Evolutionary conservation across 1,140 invertebrate species (phyloP), one percentile per base, ranked within the genome.

Genomic region (Eueides isabella): DNA sequence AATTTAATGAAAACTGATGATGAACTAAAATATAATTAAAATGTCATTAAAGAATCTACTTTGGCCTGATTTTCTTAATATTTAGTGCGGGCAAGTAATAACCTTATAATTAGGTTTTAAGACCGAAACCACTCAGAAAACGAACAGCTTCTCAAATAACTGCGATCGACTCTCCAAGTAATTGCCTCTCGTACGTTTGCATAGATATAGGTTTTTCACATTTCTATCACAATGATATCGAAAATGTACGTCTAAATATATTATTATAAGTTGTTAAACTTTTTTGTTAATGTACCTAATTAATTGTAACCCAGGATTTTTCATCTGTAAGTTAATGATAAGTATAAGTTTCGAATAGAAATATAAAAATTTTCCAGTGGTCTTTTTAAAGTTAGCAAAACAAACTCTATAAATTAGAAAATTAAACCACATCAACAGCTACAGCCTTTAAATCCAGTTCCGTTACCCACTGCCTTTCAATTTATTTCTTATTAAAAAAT

Each of bases 111-210:
- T 69, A 61, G 48, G 67, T 69, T 31, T 69, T 69, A 69, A 6
- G 30, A 35, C 48, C 44, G 23, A 55, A 55, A 55, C 48, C 48
- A 69, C 48, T 61, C 33, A 29, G 29, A 33, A 61, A 68, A 16
- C 67, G 14, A 61, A 69, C 48, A 31, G 55, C 67, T 70, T 62
- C 67, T 75, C 73, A 70, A 70, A 65, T 35, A 62, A 68, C 41
- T 44, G 30, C 26, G 33, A 71, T 67, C 67, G 74, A 75, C 62
- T 71, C 78, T 80, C 65, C 26, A 77, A 74, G 74, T 81, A 80
- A 81, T 81, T 81, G 78, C 74, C 74, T 74, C 72, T 77, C 31
- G 30, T 71, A 55, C 66, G 41, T 74, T 72, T 77, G 71, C 73
- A 78, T 79, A 72, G 66, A 72, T 76, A 66, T 26, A 55, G 65